Evolutionary conservation across 2,113 vertebrate genomes (phyloP).

Genomic region (Callionymus lyra): DNA sequence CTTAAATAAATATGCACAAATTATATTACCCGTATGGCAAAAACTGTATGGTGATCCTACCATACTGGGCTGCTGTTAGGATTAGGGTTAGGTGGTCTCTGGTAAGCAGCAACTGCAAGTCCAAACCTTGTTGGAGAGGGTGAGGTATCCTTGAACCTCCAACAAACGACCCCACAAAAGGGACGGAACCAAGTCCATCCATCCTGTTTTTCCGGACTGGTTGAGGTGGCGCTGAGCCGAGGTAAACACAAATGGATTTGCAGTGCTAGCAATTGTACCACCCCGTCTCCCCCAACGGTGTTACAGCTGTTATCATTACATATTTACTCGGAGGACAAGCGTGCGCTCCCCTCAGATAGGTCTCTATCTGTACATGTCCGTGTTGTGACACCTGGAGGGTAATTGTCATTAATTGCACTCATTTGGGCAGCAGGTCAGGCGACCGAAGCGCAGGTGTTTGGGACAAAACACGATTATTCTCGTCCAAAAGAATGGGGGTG

Average conservation of each 20-base stretch:
- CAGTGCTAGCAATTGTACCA: slow-evolving; percentile 37
- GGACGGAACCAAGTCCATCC: slow-evolving; percentile 50
- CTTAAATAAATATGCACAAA: too few species aligned
- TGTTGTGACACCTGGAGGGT: slow-evolving; percentile 72
- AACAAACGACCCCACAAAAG: slow-evolving; percentile 25
- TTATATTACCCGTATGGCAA: too few species aligned
- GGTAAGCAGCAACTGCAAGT: background rate
- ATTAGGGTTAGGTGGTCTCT: too few species aligned
- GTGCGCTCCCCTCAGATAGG: slow-evolving; percentile 54
- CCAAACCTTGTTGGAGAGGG: slow-evolving; percentile 35
- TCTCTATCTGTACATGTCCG: slow-evolving; percentile 71
- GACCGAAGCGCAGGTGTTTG: slow-evolving; percentile 75
- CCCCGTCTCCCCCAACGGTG: slow-evolving; percentile 38
- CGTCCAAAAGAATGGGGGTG: slow-evolving; percentile 38
- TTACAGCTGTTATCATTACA: slow-evolving; percentile 75
- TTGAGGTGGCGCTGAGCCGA: slow-evolving; percentile 60
- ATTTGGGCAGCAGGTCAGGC: slow-evolving; percentile 68
- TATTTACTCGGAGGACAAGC: slow-evolving; percentile 72
- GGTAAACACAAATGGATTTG: slow-evolving; percentile 70
- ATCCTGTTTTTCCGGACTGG: slow-evolving; percentile 67
- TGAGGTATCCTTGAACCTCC: slow-evolving; percentile 16
- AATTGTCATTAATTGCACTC: slow-evolving; percentile 81
- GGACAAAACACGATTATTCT: slow-evolving; percentile 67
- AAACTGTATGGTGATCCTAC: too few species aligned
- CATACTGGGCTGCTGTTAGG: too few species aligned